Evolutionary conservation across 2,888 invertebrate genomes (phyloP).

Genomic region (Melanostoma mellinum): DNA sequence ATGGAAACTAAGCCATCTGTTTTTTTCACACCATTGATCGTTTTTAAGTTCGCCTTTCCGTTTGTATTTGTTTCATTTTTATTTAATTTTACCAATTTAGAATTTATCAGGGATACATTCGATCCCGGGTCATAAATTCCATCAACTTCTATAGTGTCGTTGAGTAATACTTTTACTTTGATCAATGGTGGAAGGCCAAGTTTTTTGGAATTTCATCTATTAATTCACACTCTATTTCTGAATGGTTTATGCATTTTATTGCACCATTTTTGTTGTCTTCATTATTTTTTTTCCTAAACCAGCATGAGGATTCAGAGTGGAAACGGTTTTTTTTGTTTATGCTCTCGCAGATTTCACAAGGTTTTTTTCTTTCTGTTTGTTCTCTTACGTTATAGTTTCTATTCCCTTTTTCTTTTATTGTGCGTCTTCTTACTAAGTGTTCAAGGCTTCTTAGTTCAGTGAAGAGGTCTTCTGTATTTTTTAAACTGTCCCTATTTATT

Average conservation of each 20-base stretch:
- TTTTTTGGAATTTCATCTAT: conserved; percentile 26
- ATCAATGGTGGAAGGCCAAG: conserved; percentile 27
- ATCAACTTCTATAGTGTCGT: conserved; percentile 7
- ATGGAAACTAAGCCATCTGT: conserved; percentile 11
- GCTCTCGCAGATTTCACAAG: too few relatives aligned
- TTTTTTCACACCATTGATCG: conserved; percentile 32
- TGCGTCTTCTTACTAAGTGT: conserved; percentile 40
- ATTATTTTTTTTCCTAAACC: not conserved
- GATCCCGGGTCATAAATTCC: conserved; percentile 36
- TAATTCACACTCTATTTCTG: conserved; percentile 18
- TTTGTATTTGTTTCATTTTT: not conserved
- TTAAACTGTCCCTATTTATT: conserved; percentile 73
- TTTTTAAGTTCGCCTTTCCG: conserved; percentile 12
- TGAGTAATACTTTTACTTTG: conserved; percentile 32
- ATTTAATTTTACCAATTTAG: conserved; percentile 12
- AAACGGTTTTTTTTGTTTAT: too few relatives aligned
- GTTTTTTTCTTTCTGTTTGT: conserved; percentile 63
- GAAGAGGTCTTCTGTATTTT: too few relatives aligned
- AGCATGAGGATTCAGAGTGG: not conserved
- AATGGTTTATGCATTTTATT: conserved; percentile 17
- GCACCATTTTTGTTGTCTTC: conserved; percentile 3
- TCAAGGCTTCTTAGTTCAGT: conserved; percentile 59
- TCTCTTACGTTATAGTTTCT: conserved; percentile 74
- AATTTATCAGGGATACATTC: conserved; percentile 38
- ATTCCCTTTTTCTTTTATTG: conserved; percentile 68